A percentile compares a stretch with the other conserved stretches of the same genome.
These are phyloP conservation scores for Dexiosoma caninum DNA, from an alignment of 2,888 invertebrate species.

Conservation along the genomic window DNA sequence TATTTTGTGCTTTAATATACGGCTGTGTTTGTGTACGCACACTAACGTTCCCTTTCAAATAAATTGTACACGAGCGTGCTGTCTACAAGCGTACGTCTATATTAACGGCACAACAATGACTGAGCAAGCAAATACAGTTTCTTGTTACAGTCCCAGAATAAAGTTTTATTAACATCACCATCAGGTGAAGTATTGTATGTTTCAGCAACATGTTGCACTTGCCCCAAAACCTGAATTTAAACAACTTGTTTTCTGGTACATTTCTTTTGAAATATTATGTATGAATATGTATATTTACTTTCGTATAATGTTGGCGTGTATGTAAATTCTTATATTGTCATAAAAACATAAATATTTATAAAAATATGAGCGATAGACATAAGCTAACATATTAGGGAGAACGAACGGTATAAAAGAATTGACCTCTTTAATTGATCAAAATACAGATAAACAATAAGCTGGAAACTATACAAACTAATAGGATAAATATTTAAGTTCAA, in stretches of 20 bases:
- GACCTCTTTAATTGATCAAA: no score
- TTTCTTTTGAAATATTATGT: background rate
- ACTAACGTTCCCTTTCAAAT: background rate
- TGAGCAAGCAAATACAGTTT: conserved; percentile 10
- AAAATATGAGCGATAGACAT: no score
- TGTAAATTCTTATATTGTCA: no score
- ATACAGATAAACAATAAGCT: no score
- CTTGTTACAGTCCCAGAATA: background rate
- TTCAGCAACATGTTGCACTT: conserved; percentile 39
- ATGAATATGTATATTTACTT: no score
- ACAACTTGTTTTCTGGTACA: background rate
- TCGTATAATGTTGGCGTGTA: no score
- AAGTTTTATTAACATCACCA: background rate
- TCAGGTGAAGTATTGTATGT: conserved; percentile 24
- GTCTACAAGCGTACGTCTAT: conserved; percentile 20
- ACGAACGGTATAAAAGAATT: no score
- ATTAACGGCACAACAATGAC: conserved; percentile 43
- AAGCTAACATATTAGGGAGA: no score
- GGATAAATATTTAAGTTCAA: no score
- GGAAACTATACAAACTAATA: no score
- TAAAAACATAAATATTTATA: no score
- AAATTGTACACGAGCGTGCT: background rate
- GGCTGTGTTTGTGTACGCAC: background rate
- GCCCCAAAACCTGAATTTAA: background rate
- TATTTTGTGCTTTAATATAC: background rate